Evolutionary conservation across 1,140 invertebrate genomes (phyloP).

Genomic region (Sitodiplosis mosellana): DNA sequence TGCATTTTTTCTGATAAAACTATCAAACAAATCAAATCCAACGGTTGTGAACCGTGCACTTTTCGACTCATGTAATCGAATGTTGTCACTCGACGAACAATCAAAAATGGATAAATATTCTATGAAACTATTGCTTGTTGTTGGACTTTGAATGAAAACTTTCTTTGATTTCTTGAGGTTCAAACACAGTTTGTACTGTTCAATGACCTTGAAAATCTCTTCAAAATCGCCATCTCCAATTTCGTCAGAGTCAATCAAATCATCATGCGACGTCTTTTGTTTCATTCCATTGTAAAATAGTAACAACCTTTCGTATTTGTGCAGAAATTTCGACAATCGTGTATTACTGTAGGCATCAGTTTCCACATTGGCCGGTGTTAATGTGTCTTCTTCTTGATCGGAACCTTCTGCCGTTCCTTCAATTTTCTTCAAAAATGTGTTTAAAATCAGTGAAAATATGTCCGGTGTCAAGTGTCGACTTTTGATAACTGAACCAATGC

Average conservation of each 20-base stretch:
- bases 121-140: constrained; percentile 14
- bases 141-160: background rate
- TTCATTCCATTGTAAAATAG: too few relatives aligned
- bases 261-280: background rate
- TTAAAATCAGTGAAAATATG: background rate
- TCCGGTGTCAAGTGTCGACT: constrained; percentile 38
- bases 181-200: too few relatives aligned
- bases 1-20: constrained; percentile 13
- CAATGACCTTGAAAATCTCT: background rate
- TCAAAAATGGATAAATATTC: constrained; percentile 18
- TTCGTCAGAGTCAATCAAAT: background rate
- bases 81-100: constrained; percentile 8
- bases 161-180: too few relatives aligned
- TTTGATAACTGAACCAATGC: constrained; percentile 45
- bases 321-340: too few relatives aligned
- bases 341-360: too few relatives aligned
- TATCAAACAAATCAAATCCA: constrained; percentile 14
- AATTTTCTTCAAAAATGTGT: background rate
- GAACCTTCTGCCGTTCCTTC: background rate
- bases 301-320: too few relatives aligned
- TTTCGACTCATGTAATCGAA: constrained; percentile 9
- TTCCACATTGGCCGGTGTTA: too few relatives aligned
- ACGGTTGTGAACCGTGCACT: constrained; percentile 12
- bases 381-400: too few relatives aligned
- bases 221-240: background rate